phyloP scores from a whole-genome alignment of 2,797 vertebrate genomes.

The Loris lydekkerianus region DNA sequence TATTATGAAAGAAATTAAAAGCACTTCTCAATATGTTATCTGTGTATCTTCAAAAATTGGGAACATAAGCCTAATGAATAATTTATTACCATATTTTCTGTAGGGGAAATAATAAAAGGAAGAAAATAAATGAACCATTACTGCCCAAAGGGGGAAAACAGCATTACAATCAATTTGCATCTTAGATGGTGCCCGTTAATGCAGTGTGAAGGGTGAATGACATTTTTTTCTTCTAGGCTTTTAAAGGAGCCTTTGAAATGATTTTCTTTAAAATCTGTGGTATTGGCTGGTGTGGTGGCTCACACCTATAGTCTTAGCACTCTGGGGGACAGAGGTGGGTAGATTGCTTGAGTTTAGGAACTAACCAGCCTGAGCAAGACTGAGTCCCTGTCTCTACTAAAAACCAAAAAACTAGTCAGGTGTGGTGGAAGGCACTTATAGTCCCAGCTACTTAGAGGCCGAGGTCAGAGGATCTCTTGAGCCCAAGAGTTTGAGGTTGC shows the following conservation, averaged over 20 bases:
- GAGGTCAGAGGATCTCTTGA: too few relatives aligned
- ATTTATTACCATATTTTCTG: constrained; percentile 56
- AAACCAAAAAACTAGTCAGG: too few relatives aligned
- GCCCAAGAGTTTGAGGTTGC: too few relatives aligned
- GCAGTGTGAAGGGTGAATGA: background rate
- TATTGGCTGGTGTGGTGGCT: background rate
- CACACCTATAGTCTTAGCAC: background rate
- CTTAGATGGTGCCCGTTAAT: background rate
- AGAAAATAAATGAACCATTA: constrained; percentile 59
- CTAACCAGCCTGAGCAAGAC: too few relatives aligned
- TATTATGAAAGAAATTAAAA: constrained; percentile 61
- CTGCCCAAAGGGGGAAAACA: constrained; percentile 6
- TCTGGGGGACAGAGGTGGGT: too few relatives aligned
- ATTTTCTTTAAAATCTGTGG: constrained; percentile 3
- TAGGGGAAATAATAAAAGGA: constrained; percentile 49
- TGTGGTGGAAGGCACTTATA: too few relatives aligned
- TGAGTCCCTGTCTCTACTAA: too few relatives aligned
- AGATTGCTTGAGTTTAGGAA: too few relatives aligned
- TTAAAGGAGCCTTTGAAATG: background rate
- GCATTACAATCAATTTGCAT: constrained; percentile 25
- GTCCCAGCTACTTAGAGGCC: too few relatives aligned
- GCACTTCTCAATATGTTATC: constrained; percentile 51
- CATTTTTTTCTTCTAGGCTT: constrained; percentile 5
- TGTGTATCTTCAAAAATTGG: constrained; percentile 49
- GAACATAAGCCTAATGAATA: constrained; percentile 50